Percentiles rank a stretch among this genome's conserved stretches.
phyloP scores from a whole-genome alignment of 2,888 invertebrate species.

The Ypsolopha sequella region DNA sequence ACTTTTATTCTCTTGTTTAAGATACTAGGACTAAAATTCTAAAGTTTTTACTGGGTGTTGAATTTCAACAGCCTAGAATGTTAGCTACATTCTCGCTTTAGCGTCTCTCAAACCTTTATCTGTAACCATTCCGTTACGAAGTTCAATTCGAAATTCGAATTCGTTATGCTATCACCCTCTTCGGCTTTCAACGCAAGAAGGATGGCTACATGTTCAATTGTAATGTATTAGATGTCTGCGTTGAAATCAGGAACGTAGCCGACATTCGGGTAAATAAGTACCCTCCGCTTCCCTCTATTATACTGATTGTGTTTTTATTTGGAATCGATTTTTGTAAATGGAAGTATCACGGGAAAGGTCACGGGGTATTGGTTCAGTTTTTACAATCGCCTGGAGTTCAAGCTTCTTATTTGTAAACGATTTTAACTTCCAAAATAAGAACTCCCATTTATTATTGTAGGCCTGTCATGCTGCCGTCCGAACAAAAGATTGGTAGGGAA shows the following conservation, averaged over 20 bases:
- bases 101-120: slow-evolving; percentile 15
- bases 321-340: slow-evolving; percentile 3
- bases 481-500: too few species aligned
- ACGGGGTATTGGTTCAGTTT: neutral
- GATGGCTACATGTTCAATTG: neutral
- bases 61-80: slow-evolving; percentile 5
- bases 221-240: neutral
- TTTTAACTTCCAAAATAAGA: too few species aligned
- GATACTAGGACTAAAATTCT: too few species aligned
- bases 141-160: slow-evolving; percentile 1
- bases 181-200: neutral
- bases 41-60: too few species aligned
- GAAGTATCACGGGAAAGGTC: neutral
- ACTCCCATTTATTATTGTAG: too few species aligned
- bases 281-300: slow-evolving; percentile 4
- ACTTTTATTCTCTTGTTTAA: too few species aligned
- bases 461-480: too few species aligned
- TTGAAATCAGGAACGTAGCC: neutral
- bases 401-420: neutral
- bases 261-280: neutral
- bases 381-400: neutral
- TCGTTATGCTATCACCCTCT: slow-evolving; percentile 2
- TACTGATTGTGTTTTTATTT: slow-evolving; percentile 7
- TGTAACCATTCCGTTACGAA: neutral
- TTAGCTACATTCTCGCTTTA: slow-evolving; percentile 20